Percentiles rank a stretch among this genome's conserved stretches.
phyloP scores from a whole-genome alignment of 2,113 vertebrate species.

The Percina caprodes region DNA sequence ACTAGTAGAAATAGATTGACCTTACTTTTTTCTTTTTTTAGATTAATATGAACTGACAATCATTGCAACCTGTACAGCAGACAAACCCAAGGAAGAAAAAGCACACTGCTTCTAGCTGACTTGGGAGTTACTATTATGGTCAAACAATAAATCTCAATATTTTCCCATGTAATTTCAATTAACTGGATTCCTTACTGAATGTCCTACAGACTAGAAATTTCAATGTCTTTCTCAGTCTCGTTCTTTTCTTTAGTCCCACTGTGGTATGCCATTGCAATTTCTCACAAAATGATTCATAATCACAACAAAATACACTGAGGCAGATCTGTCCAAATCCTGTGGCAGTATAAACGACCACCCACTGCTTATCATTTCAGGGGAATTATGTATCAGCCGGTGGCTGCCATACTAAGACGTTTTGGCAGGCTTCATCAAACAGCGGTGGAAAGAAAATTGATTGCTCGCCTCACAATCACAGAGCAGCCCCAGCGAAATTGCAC shows the following conservation, averaged over 20 bases:
- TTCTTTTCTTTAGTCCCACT: too few relatives aligned
- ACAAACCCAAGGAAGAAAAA: neutral
- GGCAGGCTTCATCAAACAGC: constrained; percentile 59
- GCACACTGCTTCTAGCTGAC: neutral
- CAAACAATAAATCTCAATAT: constrained; percentile 25
- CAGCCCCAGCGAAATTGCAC: constrained; percentile 59
- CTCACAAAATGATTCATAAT: constrained; percentile 54
- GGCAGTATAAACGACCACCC: constrained; percentile 28
- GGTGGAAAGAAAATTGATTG: constrained; percentile 67
- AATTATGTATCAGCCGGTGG: constrained; percentile 42
- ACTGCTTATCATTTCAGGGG: constrained; percentile 53
- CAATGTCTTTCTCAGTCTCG: neutral
- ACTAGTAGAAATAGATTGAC: neutral
- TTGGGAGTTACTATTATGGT: neutral
- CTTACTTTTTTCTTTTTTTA: constrained; percentile 16
- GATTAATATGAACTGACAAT: neutral
- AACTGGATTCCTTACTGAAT: neutral
- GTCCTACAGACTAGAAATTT: neutral
- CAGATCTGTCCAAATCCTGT: constrained; percentile 39
- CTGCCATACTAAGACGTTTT: constrained; percentile 39
- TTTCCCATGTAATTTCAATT: constrained; percentile 26
- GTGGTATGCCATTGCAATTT: constrained; percentile 5
- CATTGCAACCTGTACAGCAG: neutral
- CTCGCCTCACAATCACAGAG: constrained; percentile 43
- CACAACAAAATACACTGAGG: constrained; percentile 34